Evolutionary conservation across 2,797 vertebrate genomes (phyloP), one percentile per base, ranked within the genome.

Genomic region (Cetoscarus ocellatus): DNA sequence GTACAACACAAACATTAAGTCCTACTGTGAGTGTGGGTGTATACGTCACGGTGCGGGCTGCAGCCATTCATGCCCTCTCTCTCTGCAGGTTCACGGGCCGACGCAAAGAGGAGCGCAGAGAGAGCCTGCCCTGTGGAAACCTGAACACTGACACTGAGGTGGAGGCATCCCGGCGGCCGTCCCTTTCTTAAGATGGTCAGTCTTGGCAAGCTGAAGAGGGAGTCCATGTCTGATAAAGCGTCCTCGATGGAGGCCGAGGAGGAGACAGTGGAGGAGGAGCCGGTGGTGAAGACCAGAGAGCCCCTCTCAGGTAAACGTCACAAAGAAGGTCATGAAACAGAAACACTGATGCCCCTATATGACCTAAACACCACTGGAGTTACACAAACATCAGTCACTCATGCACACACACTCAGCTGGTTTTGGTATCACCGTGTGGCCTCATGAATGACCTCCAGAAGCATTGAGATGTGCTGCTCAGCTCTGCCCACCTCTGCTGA

Each of bases 141-240:
- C 82, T 94, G 73, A 86, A 63, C 45, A 58, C 45, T 13, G 88
- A 88, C 27, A 71, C 70, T 0, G 92, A 93, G 34, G 89, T 86
- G 1, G 94, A 94, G 40, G 84, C 89, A 9, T 92, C 91, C 82
- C 91, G 95, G 9, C 85, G 93, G 8, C 71, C 96, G 58, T 95
- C 95, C n/a, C 14, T 96, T 97, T 87, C 93, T 98, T 77, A 93
- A 91, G 73, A 94, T 97, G 75, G 94, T 95, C 43, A 93, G 92
- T 17, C 94, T 96, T 40, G 86, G 94, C 47, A 95, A 95, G 68
- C 90, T 94, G 53, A 94, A 87, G 70, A 90, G 94, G 0, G 95
- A 95, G 1, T 97, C 96, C 0, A 83, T 95, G 85, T 95, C 94
- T 3, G 96, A 94, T 92, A 93, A 90, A 66, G 91, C 83, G 38